phyloP scores from a whole-genome alignment of 2,113 vertebrate genomes.

The Platichthys flesus region DNA sequence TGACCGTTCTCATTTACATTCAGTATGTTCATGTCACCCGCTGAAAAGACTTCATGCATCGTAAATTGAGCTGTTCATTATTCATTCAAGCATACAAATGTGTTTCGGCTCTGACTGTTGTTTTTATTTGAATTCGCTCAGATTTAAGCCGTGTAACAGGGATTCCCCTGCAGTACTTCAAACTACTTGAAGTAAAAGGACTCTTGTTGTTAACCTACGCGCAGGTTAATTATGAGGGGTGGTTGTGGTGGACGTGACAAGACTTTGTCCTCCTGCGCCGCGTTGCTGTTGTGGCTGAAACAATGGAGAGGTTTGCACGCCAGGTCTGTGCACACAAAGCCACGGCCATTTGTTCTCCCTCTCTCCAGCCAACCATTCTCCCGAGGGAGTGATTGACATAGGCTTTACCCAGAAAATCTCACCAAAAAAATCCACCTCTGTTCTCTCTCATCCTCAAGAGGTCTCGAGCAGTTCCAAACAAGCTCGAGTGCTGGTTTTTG shows the following conservation, averaged over 20 bases:
- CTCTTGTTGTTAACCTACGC: constrained; percentile 34
- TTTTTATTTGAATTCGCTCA: background rate
- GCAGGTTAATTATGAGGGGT: constrained; percentile 60
- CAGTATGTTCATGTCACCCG: background rate
- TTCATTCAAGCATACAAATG: constrained; percentile 12
- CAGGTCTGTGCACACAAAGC: constrained; percentile 50
- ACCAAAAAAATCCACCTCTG: constrained; percentile 51
- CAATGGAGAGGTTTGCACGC: constrained; percentile 52
- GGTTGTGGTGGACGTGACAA: constrained; percentile 42
- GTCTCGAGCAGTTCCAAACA: constrained; percentile 57
- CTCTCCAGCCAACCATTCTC: constrained; percentile 50
- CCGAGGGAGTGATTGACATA: constrained; percentile 59
- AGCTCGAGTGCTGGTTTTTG: constrained; percentile 45
- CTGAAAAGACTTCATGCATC: constrained; percentile 1
- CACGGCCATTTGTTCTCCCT: constrained; percentile 22
- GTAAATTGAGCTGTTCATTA: background rate
- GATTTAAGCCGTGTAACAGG: constrained; percentile 1
- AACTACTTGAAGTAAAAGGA: background rate
- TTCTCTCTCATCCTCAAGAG: constrained; percentile 56
- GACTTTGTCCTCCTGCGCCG: constrained; percentile 47
- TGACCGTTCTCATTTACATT: constrained; percentile 17
- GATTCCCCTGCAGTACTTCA: background rate
- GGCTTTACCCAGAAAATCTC: constrained; percentile 64
- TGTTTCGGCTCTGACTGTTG: background rate
- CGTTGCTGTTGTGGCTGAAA: constrained; percentile 40